Evolutionary conservation across 2,797 vertebrate species (phyloP).

Genomic region (Heterohyrax brucei): DNA sequence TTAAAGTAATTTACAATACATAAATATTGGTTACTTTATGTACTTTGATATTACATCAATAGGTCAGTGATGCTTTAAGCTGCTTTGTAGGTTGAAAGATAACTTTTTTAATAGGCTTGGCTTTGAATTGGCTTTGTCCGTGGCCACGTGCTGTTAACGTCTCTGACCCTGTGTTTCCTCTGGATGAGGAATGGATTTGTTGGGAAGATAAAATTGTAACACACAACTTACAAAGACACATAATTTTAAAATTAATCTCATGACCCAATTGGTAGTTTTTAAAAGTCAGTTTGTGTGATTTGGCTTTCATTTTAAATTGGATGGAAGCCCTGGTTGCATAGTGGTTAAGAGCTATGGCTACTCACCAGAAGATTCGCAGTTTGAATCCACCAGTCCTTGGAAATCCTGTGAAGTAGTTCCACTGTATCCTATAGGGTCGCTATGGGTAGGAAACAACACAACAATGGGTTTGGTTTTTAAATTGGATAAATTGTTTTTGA

Average conservation of each 20-base stretch:
- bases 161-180: background rate
- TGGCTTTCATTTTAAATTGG: background rate
- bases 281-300: constrained; percentile 1
- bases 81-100: background rate
- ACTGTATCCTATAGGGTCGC: too few species aligned
- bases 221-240: background rate
- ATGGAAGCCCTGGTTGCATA: too few species aligned
- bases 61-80: background rate
- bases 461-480: too few species aligned
- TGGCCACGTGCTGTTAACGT: background rate
- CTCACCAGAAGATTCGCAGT: too few species aligned
- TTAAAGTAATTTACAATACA: background rate
- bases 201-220: background rate
- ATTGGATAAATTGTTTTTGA: background rate
- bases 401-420: too few species aligned
- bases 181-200: background rate
- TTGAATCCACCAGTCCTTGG: too few species aligned
- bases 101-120: background rate
- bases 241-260: background rate
- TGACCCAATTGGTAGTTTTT: background rate
- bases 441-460: too few species aligned
- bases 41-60: background rate
- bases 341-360: too few species aligned
- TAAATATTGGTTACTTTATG: background rate
- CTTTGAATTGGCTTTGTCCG: background rate